These are phyloP conservation scores for Styela clava DNA, from an alignment of 23 tunicate genomes.

Conservation along the genomic window DNA sequence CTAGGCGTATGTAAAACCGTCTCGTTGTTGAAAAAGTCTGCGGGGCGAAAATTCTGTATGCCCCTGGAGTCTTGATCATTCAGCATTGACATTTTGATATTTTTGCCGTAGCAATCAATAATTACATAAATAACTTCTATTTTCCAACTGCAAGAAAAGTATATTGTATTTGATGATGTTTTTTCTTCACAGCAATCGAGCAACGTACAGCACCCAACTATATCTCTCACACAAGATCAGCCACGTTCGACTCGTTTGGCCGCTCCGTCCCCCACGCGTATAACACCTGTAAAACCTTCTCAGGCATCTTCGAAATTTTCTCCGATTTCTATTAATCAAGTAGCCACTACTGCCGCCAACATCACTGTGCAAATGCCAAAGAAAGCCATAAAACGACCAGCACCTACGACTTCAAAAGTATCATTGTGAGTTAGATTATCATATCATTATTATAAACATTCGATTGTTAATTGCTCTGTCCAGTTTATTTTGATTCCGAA, in stretches of 20 bases:
- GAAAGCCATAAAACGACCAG: constrained; percentile 31
- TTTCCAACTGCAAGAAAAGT: no score
- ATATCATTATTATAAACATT: no score
- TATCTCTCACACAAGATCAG: constrained; percentile 23
- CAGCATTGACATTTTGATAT: no score
- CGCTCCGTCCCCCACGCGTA: background rate
- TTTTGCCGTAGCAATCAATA: no score
- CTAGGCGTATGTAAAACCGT: no score
- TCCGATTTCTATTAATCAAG: background rate
- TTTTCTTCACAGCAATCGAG: background rate
- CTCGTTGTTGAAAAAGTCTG: no score
- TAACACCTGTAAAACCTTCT: background rate
- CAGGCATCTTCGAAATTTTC: background rate
- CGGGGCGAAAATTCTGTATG: no score
- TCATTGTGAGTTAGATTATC: constrained; percentile 13
- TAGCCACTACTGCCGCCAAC: constrained; percentile 12
- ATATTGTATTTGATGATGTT: no score
- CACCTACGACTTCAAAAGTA: constrained; percentile 13
- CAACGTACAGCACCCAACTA: constrained; percentile 28
- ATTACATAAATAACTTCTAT: no score
- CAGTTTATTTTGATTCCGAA: no score
- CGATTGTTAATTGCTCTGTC: no score
- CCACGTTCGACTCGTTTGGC: background rate
- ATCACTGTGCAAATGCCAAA: constrained; percentile 6
- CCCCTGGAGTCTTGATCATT: no score